A percentile compares a stretch with the other conserved stretches of the same genome.
These are phyloP conservation scores for Menidia menidia DNA, from an alignment of 2,797 vertebrate genomes.

Conservation along the genomic window DNA sequence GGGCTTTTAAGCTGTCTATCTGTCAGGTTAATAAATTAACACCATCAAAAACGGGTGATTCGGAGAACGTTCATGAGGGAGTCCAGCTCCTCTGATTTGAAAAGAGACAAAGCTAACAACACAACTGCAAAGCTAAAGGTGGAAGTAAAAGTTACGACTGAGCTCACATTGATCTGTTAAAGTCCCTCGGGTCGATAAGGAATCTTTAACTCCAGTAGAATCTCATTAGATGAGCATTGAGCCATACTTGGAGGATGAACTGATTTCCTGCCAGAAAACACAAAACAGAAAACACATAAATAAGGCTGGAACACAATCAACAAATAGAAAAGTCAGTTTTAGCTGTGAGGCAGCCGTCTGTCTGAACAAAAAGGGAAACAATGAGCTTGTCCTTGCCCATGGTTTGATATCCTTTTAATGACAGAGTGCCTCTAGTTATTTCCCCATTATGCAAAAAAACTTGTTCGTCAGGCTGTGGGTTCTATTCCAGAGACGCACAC, in stretches of 20 bases:
- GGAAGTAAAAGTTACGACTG: neutral
- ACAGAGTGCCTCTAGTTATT: slow-evolving; percentile 13
- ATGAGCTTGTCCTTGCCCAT: neutral
- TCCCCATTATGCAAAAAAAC: slow-evolving; percentile 61
- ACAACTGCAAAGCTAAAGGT: neutral
- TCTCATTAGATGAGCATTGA: slow-evolving; percentile 6
- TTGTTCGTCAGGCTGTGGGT: slow-evolving; percentile 53
- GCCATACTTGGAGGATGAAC: slow-evolving; percentile 10
- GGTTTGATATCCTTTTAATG: slow-evolving; percentile 42
- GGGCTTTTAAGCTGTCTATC: no score
- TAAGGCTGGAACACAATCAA: neutral
- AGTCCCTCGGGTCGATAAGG: slow-evolving; percentile 23
- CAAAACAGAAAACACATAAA: neutral
- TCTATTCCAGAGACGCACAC: slow-evolving; percentile 26
- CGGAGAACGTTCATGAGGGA: slow-evolving; percentile 1
- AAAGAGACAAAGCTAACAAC: no score
- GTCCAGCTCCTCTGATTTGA: slow-evolving; percentile 26
- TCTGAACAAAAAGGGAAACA: neutral
- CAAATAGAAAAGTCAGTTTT: neutral
- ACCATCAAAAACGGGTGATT: neutral
- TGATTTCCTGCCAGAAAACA: slow-evolving; percentile 23
- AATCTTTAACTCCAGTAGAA: slow-evolving; percentile 12
- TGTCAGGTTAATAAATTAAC: neutral
- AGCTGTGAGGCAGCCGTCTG: neutral
- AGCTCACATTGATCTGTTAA: neutral